Evolutionary conservation across 2,113 vertebrate species (phyloP), one percentile per base, ranked within the genome.

Genomic region (Bucco capensis): DNA sequence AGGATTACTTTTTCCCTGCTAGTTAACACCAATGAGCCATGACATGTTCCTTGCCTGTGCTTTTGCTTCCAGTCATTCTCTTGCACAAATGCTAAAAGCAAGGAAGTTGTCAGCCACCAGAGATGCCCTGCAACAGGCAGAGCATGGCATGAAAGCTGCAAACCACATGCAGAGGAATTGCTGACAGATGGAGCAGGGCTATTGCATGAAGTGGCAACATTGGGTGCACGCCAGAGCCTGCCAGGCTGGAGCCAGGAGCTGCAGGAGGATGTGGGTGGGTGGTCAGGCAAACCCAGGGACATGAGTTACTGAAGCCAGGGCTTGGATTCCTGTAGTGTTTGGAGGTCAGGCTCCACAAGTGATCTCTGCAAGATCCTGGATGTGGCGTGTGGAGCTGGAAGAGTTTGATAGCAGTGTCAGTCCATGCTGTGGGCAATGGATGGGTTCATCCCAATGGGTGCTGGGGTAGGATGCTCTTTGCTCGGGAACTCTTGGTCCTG

Each of bases 101-200:
- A 33, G 66, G 35, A 14, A 60, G 14, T 6, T 64, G 75, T 27
- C 28, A 23, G 49, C 19, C 54, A 9, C 42, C 28, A 47, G 88
- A 69, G 53, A 8, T 35, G 79, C 49, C 56, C 24, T 37, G 2
- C 54, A 62, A 60, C 61, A 40, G 75, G 85, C 92, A 73, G 83
- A 71, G 61, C 19, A 1, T 12, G 77, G 57, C 79, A 80, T 14
- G 11, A 80, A 83, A 78, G 14, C 83, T 93, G 89, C 50, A 62
- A 87, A 70, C 78, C 93, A 71, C 83, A 66, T 35, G 90, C 72
- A 53, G 19, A 78, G 58, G 92, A 64, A 76, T 50, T 22, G 86
- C 27, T 83, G 94, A 86, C 91, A 96, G 94, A 70, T 70, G 92
- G 92, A 92, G 65, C 49, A 56, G 87, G 74, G 88, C 28, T 38